These are phyloP conservation scores for Pseudochirops cupreus DNA, from an alignment of 2,797 vertebrate species.

Conservation along the genomic window DNA sequence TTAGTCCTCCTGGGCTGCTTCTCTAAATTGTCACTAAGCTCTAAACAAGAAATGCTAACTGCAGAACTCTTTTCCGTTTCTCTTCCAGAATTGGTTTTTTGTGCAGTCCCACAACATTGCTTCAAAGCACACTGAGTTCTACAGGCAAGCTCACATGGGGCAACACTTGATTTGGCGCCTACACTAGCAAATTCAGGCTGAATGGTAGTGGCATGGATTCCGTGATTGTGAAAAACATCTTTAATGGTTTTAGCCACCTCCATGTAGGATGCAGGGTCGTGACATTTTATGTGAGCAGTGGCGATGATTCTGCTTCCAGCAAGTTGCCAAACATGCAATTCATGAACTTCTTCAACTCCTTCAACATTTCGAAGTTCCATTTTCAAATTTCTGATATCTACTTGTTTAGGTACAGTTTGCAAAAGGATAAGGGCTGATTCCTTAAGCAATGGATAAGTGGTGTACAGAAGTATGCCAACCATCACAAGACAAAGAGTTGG, in stretches of 20 bases:
- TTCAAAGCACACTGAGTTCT: slow-evolving; percentile 97
- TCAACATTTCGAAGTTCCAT: slow-evolving; percentile 91
- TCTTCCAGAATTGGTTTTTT: slow-evolving; percentile 84
- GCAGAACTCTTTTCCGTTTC: slow-evolving; percentile 83
- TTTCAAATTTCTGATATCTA: slow-evolving; percentile 94
- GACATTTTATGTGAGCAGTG: slow-evolving; percentile 98
- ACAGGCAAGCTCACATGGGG: slow-evolving; percentile 95
- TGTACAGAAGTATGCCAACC: slow-evolving; percentile 97
- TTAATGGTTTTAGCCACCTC: slow-evolving; percentile 98
- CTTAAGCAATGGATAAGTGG: slow-evolving; percentile 97
- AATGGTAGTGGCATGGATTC: slow-evolving; percentile 98
- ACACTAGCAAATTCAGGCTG: slow-evolving; percentile 97
- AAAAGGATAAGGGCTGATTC: slow-evolving; percentile 99
- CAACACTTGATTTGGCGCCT: slow-evolving; percentile 88
- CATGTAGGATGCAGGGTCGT: slow-evolving; percentile 97
- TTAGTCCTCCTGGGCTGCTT: slow-evolving; percentile 87
- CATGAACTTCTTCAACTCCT: slow-evolving; percentile 96
- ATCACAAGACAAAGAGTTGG: slow-evolving; percentile 96
- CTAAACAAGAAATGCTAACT: slow-evolving; percentile 87
- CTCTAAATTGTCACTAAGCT: slow-evolving; percentile 90
- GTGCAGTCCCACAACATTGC: slow-evolving; percentile 92
- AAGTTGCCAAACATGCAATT: slow-evolving; percentile 98
- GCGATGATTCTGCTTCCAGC: slow-evolving; percentile 98
- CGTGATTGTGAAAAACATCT: slow-evolving; percentile 97
- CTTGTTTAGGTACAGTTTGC: slow-evolving; percentile 98